phyloP scores from a whole-genome alignment of 2,888 invertebrate species.

The Octodonta nipae region DNA sequence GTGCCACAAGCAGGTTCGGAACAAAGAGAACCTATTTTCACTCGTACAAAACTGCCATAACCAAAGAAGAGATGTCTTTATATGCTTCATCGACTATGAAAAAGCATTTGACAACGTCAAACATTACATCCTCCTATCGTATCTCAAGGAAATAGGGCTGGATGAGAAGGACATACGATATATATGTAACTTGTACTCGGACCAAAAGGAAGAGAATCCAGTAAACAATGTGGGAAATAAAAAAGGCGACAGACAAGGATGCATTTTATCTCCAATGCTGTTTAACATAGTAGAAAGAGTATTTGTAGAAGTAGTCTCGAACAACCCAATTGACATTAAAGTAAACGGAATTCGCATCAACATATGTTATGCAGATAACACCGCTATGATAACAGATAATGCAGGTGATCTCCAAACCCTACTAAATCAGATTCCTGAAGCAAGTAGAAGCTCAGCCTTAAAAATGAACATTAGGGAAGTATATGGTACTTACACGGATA shows the following conservation, averaged over 20 bases:
- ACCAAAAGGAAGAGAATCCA: background rate
- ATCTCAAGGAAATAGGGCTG: background rate
- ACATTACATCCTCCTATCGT: background rate
- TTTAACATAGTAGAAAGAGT: background rate
- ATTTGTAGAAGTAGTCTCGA: background rate
- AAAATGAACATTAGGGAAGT: background rate
- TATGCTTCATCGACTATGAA: conserved; percentile 1
- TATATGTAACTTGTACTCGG: background rate
- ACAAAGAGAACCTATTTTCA: no score
- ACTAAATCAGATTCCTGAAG: background rate
- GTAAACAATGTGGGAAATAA: background rate
- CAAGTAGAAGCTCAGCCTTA: background rate
- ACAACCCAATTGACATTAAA: background rate
- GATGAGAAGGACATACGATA: background rate
- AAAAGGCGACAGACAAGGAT: background rate
- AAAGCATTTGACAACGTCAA: conserved; percentile 1
- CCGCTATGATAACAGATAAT: background rate
- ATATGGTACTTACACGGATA: no score
- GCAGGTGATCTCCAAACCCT: background rate
- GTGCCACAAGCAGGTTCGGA: no score
- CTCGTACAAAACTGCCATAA: background rate
- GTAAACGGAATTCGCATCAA: background rate
- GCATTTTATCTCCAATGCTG: background rate
- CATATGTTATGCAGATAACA: background rate
- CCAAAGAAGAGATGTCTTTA: background rate